Conservation (phyloP, 2,113 vertebrate species). For the Cygnus buccinator region DNA sequence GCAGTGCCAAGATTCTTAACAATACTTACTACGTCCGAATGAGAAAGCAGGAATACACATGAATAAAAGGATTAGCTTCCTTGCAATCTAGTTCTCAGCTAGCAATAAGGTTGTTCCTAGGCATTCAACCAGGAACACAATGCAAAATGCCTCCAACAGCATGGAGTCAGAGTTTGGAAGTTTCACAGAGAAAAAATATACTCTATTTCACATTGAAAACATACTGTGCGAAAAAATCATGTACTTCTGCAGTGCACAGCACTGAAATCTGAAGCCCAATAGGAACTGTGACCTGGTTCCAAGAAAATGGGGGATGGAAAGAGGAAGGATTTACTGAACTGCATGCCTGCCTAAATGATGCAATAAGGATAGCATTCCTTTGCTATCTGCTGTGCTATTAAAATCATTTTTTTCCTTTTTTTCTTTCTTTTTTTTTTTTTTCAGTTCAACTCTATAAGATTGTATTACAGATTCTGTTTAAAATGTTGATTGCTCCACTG, state of each 20-base stretch:
- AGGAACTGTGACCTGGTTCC: constrained; percentile 37
- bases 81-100: constrained; percentile 48
- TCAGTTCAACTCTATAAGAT: not conserved
- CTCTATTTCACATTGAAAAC: constrained; percentile 20
- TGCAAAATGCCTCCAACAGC: constrained; percentile 27
- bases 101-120: not conserved
- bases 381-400: not conserved
- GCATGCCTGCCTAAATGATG: constrained; percentile 3
- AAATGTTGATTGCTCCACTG: not conserved
- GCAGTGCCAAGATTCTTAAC: constrained; percentile 50
- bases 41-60: not conserved
- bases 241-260: not conserved
- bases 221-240: constrained; percentile 18
- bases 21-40: not conserved
- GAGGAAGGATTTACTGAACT: not conserved
- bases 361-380: not conserved
- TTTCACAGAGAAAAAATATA: constrained; percentile 8
- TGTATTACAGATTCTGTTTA: not conserved
- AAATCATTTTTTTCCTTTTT: not conserved
- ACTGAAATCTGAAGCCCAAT: constrained; percentile 41
- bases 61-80: constrained; percentile 49
- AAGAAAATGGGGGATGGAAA: constrained; percentile 13
- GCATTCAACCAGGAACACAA: constrained; percentile 36
- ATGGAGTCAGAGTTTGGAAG: not conserved
- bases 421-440: not conserved